These are phyloP conservation scores for Macaca nemestrina DNA, from an alignment of 2,113 vertebrate species.

Conservation along the genomic window DNA sequence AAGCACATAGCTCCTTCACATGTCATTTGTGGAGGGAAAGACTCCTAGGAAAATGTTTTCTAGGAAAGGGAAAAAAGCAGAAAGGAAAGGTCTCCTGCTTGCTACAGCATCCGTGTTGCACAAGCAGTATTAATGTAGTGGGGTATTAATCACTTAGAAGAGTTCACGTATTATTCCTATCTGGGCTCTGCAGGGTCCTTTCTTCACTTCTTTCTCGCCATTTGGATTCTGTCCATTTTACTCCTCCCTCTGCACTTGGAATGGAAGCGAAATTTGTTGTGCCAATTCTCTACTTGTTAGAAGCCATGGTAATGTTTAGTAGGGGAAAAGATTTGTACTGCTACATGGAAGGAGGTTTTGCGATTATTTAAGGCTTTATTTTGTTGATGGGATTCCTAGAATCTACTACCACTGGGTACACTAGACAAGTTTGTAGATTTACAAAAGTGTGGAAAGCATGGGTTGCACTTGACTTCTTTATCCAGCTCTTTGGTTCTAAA, in stretches of 20 bases:
- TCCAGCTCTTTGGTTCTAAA: conserved; percentile 52
- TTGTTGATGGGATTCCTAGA: conserved; percentile 45
- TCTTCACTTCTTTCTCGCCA: conserved; percentile 18
- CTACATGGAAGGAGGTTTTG: not conserved
- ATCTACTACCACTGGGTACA: not conserved
- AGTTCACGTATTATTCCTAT: conserved; percentile 31
- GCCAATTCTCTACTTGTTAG: conserved; percentile 68
- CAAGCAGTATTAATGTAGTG: not conserved
- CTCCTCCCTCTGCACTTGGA: conserved; percentile 58
- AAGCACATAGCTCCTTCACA: not conserved
- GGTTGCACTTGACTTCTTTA: conserved; percentile 48
- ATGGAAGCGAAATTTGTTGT: not conserved
- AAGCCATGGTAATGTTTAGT: conserved; percentile 10
- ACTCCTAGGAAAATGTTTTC: conserved; percentile 57
- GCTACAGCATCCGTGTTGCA: not conserved
- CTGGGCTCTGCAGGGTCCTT: not conserved
- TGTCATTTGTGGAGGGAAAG: not conserved
- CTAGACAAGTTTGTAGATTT: not conserved
- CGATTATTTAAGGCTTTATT: not conserved
- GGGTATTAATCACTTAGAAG: not conserved
- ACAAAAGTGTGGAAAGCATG: not conserved
- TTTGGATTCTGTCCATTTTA: conserved; percentile 58
- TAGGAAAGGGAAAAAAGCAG: conserved; percentile 58
- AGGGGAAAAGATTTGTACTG: conserved; percentile 22
- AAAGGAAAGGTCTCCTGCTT: not conserved